Percentiles rank a stretch among this genome's conserved stretches.
Conservation (phyloP, 2,888 invertebrate genomes). For the Melieria omissa region DNA sequence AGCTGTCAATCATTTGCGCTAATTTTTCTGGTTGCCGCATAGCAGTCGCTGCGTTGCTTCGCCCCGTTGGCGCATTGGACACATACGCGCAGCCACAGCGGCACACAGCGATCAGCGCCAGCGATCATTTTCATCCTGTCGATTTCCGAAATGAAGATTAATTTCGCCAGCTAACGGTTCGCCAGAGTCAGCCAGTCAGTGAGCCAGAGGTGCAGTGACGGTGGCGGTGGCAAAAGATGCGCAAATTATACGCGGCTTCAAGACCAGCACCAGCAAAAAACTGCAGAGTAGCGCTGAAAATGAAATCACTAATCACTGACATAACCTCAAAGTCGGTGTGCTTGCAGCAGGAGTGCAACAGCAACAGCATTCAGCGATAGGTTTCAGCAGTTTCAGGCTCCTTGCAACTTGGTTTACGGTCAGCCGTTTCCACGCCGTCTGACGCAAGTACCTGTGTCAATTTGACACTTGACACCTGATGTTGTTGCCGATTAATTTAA, state of each 20-base stretch:
- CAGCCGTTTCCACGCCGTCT: too few relatives aligned
- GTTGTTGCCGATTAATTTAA: slow-evolving; percentile 53
- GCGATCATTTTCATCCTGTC: slow-evolving; percentile 51
- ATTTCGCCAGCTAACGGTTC: slow-evolving; percentile 52
- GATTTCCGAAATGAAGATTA: slow-evolving; percentile 58
- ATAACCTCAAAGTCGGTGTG: too few relatives aligned
- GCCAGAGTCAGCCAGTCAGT: slow-evolving; percentile 26
- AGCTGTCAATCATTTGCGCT: slow-evolving; percentile 64
- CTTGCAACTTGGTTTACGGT: too few relatives aligned
- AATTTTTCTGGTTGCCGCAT: slow-evolving; percentile 50
- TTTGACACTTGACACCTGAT: slow-evolving; percentile 44
- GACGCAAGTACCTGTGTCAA: too few relatives aligned
- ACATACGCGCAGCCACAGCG: not conserved
- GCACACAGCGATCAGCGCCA: not conserved
- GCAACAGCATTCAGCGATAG: too few relatives aligned
- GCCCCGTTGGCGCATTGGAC: not conserved
- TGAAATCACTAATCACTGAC: too few relatives aligned
- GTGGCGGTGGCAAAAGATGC: not conserved
- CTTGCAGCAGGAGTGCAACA: too few relatives aligned
- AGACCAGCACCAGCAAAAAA: too few relatives aligned
- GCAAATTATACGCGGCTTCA: too few relatives aligned
- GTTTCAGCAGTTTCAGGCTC: too few relatives aligned
- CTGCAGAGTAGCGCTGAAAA: too few relatives aligned
- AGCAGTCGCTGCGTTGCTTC: not conserved
- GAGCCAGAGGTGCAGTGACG: not conserved